phyloP scores from a whole-genome alignment of 2,797 vertebrate species.

The Parambassis ranga region DNA sequence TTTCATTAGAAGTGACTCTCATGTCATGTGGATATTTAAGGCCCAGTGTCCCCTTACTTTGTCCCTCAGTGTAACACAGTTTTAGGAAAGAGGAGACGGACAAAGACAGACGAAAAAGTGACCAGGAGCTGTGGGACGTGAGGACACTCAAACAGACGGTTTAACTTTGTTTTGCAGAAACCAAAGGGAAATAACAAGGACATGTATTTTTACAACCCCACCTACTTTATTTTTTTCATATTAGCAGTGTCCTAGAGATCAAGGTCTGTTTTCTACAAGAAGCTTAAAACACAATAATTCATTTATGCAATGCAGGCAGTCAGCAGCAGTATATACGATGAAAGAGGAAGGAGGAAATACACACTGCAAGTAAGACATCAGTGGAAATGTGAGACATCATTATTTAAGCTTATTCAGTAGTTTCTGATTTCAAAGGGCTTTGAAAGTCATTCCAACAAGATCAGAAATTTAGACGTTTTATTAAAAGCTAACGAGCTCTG shows the following conservation, averaged over 20 bases:
- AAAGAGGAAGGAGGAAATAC: neutral
- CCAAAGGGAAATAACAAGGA: neutral
- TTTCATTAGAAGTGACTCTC: slow-evolving; percentile 66
- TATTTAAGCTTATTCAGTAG: neutral
- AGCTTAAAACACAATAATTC: neutral
- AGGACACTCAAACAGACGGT: slow-evolving; percentile 14
- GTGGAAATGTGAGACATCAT: neutral
- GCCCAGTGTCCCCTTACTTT: neutral
- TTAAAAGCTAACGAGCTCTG: neutral
- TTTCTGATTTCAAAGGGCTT: slow-evolving; percentile 10
- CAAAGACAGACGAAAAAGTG: slow-evolving; percentile 18
- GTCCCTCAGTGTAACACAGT: slow-evolving; percentile 5
- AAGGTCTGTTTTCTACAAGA: slow-evolving; percentile 4
- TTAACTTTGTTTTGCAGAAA: slow-evolving; percentile 5
- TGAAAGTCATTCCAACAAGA: neutral
- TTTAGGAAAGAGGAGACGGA: neutral
- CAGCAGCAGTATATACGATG: neutral
- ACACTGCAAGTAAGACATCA: neutral
- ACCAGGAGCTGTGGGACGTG: neutral
- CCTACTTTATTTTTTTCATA: neutral
- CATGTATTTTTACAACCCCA: neutral
- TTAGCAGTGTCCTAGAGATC: neutral
- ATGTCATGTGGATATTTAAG: slow-evolving; percentile 50
- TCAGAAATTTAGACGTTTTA: slow-evolving; percentile 1
- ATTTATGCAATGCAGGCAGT: neutral